These are phyloP conservation scores for Dichetophora obliterata DNA, from an alignment of 2,888 invertebrate species.

Conservation along the genomic window DNA sequence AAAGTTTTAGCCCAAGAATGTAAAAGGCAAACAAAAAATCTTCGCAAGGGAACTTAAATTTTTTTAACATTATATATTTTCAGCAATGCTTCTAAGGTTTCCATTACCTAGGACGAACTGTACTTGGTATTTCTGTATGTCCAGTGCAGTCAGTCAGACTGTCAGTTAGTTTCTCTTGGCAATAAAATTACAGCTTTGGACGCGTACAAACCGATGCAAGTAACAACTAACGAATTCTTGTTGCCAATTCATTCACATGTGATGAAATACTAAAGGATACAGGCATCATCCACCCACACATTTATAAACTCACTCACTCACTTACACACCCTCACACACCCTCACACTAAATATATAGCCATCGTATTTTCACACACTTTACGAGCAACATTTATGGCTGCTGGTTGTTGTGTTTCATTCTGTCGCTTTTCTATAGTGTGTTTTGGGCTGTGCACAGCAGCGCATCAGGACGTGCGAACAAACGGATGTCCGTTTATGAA, in stretches of 20 bases:
- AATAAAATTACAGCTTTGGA: too few species aligned
- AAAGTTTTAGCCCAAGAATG: too few species aligned
- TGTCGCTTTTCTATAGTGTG: not conserved
- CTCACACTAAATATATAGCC: not conserved
- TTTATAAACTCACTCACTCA: not conserved
- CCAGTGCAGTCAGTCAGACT: too few species aligned
- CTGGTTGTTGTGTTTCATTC: not conserved
- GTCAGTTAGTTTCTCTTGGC: too few species aligned
- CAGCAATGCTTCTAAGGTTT: not conserved
- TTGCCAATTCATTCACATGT: constrained; percentile 6
- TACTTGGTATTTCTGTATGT: not conserved
- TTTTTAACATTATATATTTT: too few species aligned
- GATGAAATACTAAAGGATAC: not conserved
- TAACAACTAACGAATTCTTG: not conserved
- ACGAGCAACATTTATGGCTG: constrained; percentile 11
- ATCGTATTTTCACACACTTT: constrained; percentile 26
- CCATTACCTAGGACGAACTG: not conserved
- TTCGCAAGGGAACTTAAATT: too few species aligned
- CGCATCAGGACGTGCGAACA: constrained; percentile 33
- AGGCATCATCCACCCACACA: not conserved
- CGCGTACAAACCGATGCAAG: not conserved
- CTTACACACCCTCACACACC: not conserved
- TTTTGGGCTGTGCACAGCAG: not conserved
- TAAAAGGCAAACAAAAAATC: too few species aligned
- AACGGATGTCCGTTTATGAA: constrained; percentile 38